A percentile compares a stretch with the other conserved stretches of the same genome.
Conservation (phyloP, 2,113 vertebrate species). For the Notothenia rossii region DNA sequence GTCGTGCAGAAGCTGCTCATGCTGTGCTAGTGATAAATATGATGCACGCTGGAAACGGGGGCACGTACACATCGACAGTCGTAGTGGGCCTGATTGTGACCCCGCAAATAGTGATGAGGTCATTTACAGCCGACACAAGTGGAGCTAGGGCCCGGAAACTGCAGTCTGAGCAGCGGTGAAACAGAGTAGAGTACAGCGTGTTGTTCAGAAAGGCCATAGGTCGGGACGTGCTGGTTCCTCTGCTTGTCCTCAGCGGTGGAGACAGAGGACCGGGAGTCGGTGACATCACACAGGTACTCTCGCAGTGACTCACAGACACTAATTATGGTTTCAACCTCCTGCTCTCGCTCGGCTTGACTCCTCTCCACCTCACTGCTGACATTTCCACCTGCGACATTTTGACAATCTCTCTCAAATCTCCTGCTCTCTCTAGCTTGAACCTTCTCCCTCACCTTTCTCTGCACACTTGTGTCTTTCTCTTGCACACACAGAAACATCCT, state of each 20-base stretch:
- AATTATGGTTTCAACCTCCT: slow-evolving; percentile 72
- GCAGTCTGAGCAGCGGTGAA: slow-evolving; percentile 53
- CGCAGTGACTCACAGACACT: slow-evolving; percentile 63
- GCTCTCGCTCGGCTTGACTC: slow-evolving; percentile 71
- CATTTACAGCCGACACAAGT: slow-evolving; percentile 43
- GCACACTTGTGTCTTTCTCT: neutral
- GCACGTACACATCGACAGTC: slow-evolving; percentile 40
- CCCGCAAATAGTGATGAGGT: slow-evolving; percentile 63
- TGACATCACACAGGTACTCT: slow-evolving; percentile 69
- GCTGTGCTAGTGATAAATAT: slow-evolving; percentile 51
- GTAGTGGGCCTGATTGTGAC: slow-evolving; percentile 57
- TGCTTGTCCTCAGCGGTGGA: slow-evolving; percentile 49
- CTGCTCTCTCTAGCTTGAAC: slow-evolving; percentile 45
- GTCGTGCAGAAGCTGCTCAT: slow-evolving; percentile 12
- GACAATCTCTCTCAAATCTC: slow-evolving; percentile 71
- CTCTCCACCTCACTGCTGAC: slow-evolving; percentile 73
- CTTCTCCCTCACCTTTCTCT: slow-evolving; percentile 36
- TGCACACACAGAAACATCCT: neutral
- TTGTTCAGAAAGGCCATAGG: slow-evolving; percentile 67
- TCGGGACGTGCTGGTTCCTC: slow-evolving; percentile 51
- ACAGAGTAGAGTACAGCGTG: slow-evolving; percentile 60
- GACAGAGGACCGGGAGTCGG: slow-evolving; percentile 46
- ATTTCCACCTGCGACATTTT: slow-evolving; percentile 77
- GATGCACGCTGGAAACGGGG: slow-evolving; percentile 8
- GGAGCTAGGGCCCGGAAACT: slow-evolving; percentile 32